These are phyloP conservation scores for Melitaea cinxia DNA, from an alignment of 1,140 invertebrate genomes.

Conservation along the genomic window DNA sequence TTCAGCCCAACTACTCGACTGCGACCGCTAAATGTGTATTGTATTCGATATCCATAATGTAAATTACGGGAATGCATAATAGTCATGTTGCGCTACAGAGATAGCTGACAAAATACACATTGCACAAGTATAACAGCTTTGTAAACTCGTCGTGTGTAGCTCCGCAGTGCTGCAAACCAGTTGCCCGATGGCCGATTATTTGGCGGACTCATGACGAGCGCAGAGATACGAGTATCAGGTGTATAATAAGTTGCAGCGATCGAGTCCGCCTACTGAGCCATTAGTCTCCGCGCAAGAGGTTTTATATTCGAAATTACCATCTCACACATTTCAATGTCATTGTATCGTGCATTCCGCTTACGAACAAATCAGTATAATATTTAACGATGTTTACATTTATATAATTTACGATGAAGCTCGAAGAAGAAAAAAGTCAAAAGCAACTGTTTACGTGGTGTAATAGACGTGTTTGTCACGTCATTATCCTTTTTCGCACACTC, in stretches of 20 bases:
- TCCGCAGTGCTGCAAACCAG: constrained; percentile 3
- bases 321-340: background rate
- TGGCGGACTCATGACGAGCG: constrained; percentile 1
- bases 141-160: background rate
- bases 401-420: background rate
- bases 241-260: constrained; percentile 8
- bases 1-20: too few relatives aligned
- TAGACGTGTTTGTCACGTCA: background rate
- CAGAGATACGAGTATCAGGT: background rate
- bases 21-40: background rate
- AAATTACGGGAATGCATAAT: too few relatives aligned
- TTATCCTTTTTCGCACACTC: background rate
- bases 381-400: background rate
- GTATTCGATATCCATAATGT: too few relatives aligned
- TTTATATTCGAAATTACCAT: background rate
- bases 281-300: background rate
- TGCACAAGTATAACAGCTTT: too few relatives aligned
- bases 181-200: constrained; percentile 4
- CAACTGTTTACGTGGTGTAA: background rate
- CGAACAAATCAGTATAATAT: too few relatives aligned
- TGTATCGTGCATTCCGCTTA: background rate
- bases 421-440: background rate
- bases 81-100: background rate
- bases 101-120: background rate
- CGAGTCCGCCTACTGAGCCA: background rate